Percentiles rank a stretch among this genome's conserved stretches.
Evolutionary conservation across 1,140 invertebrate species (phyloP).

Genomic region (Drosophila aff.): DNA sequence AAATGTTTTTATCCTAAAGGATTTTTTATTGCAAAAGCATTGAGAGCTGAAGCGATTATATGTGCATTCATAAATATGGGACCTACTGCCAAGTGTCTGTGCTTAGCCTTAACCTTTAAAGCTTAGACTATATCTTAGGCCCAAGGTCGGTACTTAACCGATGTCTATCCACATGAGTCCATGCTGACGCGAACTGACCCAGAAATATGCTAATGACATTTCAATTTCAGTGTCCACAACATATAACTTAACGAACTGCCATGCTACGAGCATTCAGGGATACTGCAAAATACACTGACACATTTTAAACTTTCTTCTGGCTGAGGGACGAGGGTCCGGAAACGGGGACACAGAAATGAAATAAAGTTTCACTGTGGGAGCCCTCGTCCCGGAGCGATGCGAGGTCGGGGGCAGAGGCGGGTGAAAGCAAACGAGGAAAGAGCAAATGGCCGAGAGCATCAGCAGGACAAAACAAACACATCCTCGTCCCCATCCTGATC

Average conservation of each 20-base stretch:
- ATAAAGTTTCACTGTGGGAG: conserved; percentile 54
- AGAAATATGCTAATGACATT: conserved; percentile 36
- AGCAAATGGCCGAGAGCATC: conserved; percentile 57
- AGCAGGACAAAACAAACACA: conserved; percentile 45
- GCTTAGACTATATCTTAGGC: not conserved
- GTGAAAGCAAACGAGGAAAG: conserved; percentile 41
- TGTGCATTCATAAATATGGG: not conserved
- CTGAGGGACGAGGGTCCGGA: not conserved
- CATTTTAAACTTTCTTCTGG: conserved; percentile 61
- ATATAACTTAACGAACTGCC: conserved; percentile 21
- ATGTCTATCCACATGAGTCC: not conserved
- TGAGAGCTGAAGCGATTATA: conserved; percentile 6
- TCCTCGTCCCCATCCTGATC: conserved; percentile 29
- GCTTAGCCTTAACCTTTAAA: conserved; percentile 3
- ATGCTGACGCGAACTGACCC: conserved; percentile 1
- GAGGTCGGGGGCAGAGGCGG: conserved; percentile 19
- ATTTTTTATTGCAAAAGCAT: conserved; percentile 29
- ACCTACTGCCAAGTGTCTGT: not conserved
- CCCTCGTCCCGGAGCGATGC: not conserved
- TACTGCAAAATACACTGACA: conserved; percentile 48
- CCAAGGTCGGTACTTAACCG: not conserved
- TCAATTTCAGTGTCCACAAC: conserved; percentile 43
- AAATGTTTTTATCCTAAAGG: conserved; percentile 29
- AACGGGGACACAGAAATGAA: conserved; percentile 23
- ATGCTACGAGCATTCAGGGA: conserved; percentile 3